Base-by-base conservation (phyloP, 1,140 invertebrate genomes). In the Conus betulinus region DNA sequence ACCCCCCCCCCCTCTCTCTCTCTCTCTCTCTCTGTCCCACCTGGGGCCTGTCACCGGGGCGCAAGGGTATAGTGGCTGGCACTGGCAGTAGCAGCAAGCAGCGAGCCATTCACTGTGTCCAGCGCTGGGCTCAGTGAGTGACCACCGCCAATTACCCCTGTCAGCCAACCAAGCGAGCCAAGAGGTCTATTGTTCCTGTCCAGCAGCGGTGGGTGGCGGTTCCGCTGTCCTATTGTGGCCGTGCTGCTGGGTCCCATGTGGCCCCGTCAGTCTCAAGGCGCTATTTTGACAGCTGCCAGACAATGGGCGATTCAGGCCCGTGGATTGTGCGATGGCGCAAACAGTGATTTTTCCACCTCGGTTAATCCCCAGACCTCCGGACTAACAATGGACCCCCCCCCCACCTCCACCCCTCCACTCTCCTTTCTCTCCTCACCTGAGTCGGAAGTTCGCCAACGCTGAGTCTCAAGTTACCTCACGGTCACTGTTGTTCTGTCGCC, bases 241-340 rank as follows among this genome's bases (percentile, higher is more conserved):
- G 5, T 20, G n/a, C n/a, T n/a, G n/a, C n/a, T n/a, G n/a, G n/a
- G n/a, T n/a, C n/a, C 27, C 10, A 3, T 78, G 76, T 27, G 7
- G 39, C 27, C 78, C 51, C n/a, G n/a, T 51, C 39, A 81, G 27
- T 53, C 55, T 63, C 82, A 60, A 84, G 53, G 53, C 82, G 82
- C 82, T 84, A 84, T 84, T 84, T 84, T 84, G 55, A 84, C 82
- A 84, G 82, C 82, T 84, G 82, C 82, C 7, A 1, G 6, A 84
- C 82, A 84, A 84, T 15, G 25, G 82, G 7, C 23, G 39, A 25
- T 10, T 71, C 8, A n/a, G 23, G 2, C 5, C 2, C 55, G 53
- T 25, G 55, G 53, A 84, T 84, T 84, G 82, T 60, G 20, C 82
- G 82, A n/a, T 84, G 23, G 55, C 25, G 55, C 82, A 84, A 84